These are phyloP conservation scores for Grammomys dolichurus DNA, from an alignment of 2,113 vertebrate species.

Conservation along the genomic window DNA sequence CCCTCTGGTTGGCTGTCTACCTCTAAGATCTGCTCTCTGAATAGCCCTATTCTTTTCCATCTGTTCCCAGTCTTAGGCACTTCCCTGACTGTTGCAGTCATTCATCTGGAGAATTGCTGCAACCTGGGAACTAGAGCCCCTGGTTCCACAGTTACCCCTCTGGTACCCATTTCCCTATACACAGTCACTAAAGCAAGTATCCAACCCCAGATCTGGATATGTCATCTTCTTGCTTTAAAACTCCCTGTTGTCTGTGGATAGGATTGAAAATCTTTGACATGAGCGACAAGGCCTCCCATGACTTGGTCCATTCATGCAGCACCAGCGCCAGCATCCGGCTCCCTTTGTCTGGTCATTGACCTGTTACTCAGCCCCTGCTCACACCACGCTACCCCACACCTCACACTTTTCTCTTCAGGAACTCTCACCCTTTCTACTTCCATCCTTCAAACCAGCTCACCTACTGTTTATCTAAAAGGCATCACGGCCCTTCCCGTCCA, in stretches of 20 bases:
- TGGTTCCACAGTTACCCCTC: background rate
- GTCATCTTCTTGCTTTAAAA: background rate
- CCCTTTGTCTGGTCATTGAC: background rate
- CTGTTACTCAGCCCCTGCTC: background rate
- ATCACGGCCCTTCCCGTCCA: background rate
- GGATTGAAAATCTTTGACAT: background rate
- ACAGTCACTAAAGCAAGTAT: background rate
- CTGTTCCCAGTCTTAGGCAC: background rate
- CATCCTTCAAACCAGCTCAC: background rate
- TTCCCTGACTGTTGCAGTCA: background rate
- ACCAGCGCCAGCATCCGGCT: background rate
- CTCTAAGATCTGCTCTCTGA: background rate
- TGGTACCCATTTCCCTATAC: background rate
- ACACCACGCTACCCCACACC: accelerated
- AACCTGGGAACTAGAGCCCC: background rate
- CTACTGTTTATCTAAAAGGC: background rate
- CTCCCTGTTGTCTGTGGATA: background rate
- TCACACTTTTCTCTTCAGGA: background rate
- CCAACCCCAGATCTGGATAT: background rate
- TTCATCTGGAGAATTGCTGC: background rate
- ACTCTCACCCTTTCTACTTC: background rate
- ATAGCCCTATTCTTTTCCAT: conserved; percentile 16
- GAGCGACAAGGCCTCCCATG: background rate
- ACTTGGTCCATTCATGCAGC: background rate
- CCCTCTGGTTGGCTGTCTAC: background rate